Base-by-base conservation (phyloP, 2,888 invertebrate species). In the Nomada hirtipes region DNA sequence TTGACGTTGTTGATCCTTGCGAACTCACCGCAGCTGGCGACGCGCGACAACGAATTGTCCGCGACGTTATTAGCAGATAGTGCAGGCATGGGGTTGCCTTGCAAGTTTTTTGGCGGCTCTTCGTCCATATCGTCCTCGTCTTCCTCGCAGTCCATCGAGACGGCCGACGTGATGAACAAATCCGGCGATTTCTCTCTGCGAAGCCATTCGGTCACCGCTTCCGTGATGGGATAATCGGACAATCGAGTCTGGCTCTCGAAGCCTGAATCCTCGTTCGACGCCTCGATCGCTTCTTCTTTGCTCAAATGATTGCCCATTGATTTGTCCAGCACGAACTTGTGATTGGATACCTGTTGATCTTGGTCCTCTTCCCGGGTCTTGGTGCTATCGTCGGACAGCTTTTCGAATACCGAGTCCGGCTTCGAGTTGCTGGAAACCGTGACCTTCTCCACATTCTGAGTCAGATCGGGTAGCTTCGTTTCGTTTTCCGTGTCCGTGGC, bases 151-250 rank as follows among this genome's bases (percentile, higher is more conserved):
- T 81, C 87, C 65, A 71, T 71, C 50, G 79, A 71, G 13, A 82
- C 76, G 15, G 83, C 75, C 18, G 89, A 87, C n/a, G 88, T 88
- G 10, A 91, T 83, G 76, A 94, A 93, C n/a, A 93, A 77, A 76
- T 94, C 93, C 2, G 93, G 92, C 23, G 92, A 92, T 23, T 93
- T 93, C 13, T 92, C 92, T 42, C 91, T 90, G 15, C 93, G 93
- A 86, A 96, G 94, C 96, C 96, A 96, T 73, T 95, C 94, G 65
- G 94, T 95, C 1, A 96, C 96, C 0, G 96, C 96, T 64, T 94
- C 93, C 4, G 95, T 96, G 76, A 96, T 95, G 15, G 95, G 95
- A 86, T 92, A 91, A 4, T 89, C 86, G 18, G 88, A 79, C 0
- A 84, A 47, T 42, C 84, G 79, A 3, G 90, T 86, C 61, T 92